phyloP scores from a whole-genome alignment of 2,797 vertebrate species.

The Melanotaenia trifasciata region DNA sequence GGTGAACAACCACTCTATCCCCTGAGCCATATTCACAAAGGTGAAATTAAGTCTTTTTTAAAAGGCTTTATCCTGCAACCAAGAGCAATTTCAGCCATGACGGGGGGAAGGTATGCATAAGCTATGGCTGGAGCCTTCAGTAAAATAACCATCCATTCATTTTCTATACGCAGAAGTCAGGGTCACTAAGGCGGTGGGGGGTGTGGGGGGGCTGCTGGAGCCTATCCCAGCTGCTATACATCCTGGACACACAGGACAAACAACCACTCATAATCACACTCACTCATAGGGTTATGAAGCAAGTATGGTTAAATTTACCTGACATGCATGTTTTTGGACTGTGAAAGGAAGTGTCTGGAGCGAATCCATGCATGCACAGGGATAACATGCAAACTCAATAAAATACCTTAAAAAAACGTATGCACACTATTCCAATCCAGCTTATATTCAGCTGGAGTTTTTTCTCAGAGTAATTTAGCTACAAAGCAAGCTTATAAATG shows the following conservation, averaged over 20 bases:
- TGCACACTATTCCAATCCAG: constrained; percentile 6
- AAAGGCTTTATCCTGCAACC: constrained; percentile 21
- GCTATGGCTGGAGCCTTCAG: constrained; percentile 19
- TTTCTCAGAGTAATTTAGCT: constrained; percentile 35
- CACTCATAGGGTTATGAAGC: no score
- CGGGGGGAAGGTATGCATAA: constrained; percentile 23
- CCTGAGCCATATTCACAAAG: background rate
- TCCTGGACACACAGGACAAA: no score
- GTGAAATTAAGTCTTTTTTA: background rate
- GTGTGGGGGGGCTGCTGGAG: no score
- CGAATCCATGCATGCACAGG: no score
- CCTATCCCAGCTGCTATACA: no score
- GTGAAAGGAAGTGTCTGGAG: no score
- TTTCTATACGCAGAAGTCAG: background rate
- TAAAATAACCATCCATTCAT: background rate
- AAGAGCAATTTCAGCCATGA: constrained; percentile 39
- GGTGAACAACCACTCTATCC: background rate
- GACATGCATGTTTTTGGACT: no score
- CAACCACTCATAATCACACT: no score
- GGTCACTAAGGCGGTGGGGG: no score
- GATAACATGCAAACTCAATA: background rate
- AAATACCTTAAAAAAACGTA: constrained; percentile 16
- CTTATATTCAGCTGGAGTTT: constrained; percentile 10
- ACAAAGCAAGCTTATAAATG: constrained; percentile 32
- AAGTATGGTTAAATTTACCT: no score